Conservation (phyloP, 2,113 vertebrate species). For the Rhodinocichla rosea region DNA sequence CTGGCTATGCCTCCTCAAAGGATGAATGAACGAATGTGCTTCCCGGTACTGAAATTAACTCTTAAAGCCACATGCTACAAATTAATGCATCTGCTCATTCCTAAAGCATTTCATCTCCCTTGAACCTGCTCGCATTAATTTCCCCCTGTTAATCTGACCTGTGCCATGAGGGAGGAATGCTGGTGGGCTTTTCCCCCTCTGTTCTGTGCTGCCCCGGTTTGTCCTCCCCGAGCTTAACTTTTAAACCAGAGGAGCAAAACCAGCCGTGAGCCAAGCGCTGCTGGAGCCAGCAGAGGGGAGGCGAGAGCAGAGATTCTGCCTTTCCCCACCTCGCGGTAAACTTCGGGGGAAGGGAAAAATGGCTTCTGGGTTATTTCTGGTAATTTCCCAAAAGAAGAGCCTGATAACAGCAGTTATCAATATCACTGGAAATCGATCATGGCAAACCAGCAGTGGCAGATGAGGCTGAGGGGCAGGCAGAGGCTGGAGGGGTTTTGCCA, state of each 20-base stretch:
- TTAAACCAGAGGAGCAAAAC: background rate
- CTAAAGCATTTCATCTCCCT: background rate
- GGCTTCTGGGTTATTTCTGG: background rate
- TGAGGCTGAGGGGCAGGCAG: background rate
- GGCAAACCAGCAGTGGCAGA: fast-evolving
- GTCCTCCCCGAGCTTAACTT: fast-evolving
- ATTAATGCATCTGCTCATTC: background rate
- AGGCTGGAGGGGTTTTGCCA: background rate
- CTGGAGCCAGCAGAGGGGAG: constrained; percentile 52
- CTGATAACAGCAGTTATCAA: background rate
- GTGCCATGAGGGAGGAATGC: background rate
- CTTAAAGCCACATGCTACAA: background rate
- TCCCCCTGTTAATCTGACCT: background rate
- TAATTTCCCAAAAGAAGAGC: background rate
- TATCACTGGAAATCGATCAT: fast-evolving
- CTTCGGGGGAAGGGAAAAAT: background rate
- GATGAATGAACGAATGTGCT: background rate
- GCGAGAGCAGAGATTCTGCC: constrained; percentile 30
- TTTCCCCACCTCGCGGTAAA: fast-evolving
- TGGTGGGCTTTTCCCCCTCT: background rate
- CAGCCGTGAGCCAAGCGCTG: background rate
- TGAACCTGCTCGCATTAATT: background rate
- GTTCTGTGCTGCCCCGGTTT: fast-evolving
- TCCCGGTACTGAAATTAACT: background rate
- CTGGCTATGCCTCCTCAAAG: background rate